Conservation (phyloP, 2,113 vertebrate genomes). For the Rhabdornis inornatus region DNA sequence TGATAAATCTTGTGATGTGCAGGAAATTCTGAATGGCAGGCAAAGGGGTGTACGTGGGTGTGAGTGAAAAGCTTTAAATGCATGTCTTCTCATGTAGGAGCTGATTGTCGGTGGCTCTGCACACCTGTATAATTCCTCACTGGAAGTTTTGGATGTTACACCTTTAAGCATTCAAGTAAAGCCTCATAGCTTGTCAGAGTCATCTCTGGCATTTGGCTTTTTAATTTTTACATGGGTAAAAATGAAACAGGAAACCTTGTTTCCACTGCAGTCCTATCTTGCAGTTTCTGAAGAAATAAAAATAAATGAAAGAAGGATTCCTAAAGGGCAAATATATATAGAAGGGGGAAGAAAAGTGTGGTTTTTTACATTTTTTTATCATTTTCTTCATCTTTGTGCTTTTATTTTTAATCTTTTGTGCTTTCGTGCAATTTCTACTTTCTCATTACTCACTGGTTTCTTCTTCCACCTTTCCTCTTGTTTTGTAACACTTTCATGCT, state of each 20-base stretch:
- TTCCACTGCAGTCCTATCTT: not conserved
- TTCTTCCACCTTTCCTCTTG: not conserved
- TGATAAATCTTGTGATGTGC: not conserved
- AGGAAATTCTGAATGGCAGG: not conserved
- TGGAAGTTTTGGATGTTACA: not conserved
- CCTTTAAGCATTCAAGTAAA: not conserved
- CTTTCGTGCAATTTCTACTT: not conserved
- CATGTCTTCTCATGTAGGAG: not conserved
- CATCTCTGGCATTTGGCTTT: not conserved
- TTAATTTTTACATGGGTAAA: not conserved
- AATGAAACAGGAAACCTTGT: not conserved
- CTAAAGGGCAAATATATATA: not conserved
- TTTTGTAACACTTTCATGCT: not conserved
- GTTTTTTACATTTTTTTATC: not conserved
- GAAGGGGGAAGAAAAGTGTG: not conserved
- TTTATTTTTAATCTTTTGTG: not conserved
- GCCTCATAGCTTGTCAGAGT: not conserved
- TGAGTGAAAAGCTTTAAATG: not conserved
- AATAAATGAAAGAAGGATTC: not conserved
- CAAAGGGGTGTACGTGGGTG: not conserved
- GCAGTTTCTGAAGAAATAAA: not conserved
- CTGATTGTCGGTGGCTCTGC: not conserved
- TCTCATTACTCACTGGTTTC: not conserved
- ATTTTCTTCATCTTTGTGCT: not conserved
- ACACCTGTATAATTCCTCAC: accelerated